Evolutionary conservation across 2,113 vertebrate genomes (phyloP).

Genomic region (Coptodon bakossiorum): DNA sequence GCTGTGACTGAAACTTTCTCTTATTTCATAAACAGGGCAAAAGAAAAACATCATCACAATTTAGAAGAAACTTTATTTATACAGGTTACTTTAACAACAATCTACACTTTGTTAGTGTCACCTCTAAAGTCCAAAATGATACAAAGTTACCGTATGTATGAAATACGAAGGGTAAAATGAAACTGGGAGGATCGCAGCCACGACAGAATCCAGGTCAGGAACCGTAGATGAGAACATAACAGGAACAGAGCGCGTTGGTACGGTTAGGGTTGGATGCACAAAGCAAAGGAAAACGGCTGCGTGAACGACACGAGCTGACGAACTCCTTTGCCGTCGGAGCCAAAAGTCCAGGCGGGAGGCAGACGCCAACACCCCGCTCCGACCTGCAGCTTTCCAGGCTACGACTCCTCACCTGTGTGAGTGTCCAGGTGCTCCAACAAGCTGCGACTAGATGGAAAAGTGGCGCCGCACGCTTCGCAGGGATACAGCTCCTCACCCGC

Average conservation of each 20-base stretch:
- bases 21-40: neutral
- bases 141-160: neutral
- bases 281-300: neutral
- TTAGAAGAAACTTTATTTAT: neutral
- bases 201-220: neutral
- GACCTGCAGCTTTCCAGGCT: neutral
- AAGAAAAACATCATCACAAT: neutral
- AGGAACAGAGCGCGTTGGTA: neutral
- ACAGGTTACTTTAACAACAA: neutral
- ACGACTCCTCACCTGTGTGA: neutral
- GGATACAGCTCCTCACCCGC: neutral
- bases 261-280: rapidly evolving
- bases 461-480: neutral
- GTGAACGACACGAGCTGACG: neutral
- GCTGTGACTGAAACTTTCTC: neutral
- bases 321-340: neutral
- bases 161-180: neutral
- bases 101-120: neutral
- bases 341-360: neutral
- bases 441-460: neutral
- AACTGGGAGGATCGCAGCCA: neutral
- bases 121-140: neutral
- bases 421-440: neutral
- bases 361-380: neutral
- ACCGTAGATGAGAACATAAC: rapidly evolving